Evolutionary conservation across 30 jellyfish, hydroid and myxozoan genomes (phyloP), one percentile per base, ranked within the genome.

Genomic region (Cassiopea xamachana): DNA sequence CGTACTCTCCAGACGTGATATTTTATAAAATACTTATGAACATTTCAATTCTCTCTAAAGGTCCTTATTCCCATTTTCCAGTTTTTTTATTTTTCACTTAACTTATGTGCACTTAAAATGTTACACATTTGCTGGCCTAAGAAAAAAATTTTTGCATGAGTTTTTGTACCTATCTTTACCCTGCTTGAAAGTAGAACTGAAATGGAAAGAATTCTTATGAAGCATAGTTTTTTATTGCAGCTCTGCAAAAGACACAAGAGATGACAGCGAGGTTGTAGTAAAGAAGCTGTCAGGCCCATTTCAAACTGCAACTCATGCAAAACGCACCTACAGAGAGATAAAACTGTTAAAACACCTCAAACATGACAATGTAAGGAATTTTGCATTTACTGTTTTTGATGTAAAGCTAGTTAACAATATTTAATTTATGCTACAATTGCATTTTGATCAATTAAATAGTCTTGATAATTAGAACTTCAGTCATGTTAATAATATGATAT

Each of bases 251-350:
- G 98, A 95, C 83, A 83, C 95, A 7, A 79, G 60, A 48, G 81
- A 84, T 69, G 96, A 92, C 18, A 82, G 82, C 81, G 92, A 79
- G 93, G 89, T 91, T 64, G 99, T 98, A 0, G 95, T 95, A 58
- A 95, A 95, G 84, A 95, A 95, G 88, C 60, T 95, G 17, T 87
- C 98, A 1, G 80, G 99, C 51, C 99, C 99, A 7, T 95, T 95
- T 84, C 99, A 95, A 73, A 80, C 97, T 5, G 90, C 85, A 17
- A 91, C 91, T 50, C 99, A 95, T 82, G 99, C 99, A 47, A 95
- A 95, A 75, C 77, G 99, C n/a, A 96, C 99, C 0, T 91, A 91
- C 92, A 82, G 99, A 74, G 99, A 95, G 62, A 46, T 95, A 18
- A 87, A 82, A 69, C 81, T 95, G 85, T 81, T 95, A 76, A 78